These are phyloP conservation scores for Bombus terrestris DNA, from an alignment of 1,140 invertebrate genomes.

Conservation along the genomic window DNA sequence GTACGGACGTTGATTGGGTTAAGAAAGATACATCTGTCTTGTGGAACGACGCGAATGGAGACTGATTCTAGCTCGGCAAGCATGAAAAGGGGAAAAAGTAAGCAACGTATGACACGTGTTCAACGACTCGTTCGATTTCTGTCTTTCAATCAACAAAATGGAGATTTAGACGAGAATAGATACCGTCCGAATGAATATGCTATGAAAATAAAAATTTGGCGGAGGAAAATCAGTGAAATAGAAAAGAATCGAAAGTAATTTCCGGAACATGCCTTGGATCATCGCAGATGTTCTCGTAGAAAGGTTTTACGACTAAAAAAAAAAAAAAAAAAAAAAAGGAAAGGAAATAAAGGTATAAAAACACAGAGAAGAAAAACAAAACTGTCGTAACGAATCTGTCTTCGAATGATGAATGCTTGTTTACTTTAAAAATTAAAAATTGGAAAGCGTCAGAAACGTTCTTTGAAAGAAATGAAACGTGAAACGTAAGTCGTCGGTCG, in stretches of 20 bases:
- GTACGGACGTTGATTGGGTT: background rate
- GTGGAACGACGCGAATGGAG: constrained; percentile 10
- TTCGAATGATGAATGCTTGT: background rate
- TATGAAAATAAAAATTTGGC: background rate
- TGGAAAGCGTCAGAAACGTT: background rate
- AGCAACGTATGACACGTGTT: background rate
- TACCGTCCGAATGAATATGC: too few relatives aligned
- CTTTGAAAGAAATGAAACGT: background rate
- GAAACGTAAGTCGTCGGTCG: background rate
- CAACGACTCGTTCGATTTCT: constrained; percentile 13
- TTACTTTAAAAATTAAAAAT: background rate
- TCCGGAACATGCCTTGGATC: too few relatives aligned
- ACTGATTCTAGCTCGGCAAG: background rate
- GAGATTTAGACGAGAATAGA: background rate
- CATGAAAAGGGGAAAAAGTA: too few relatives aligned
- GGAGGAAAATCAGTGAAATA: background rate
- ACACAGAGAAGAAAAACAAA: background rate
- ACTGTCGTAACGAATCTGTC: background rate
- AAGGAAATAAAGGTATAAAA: background rate
- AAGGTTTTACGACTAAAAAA: too few relatives aligned
- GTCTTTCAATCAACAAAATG: background rate
- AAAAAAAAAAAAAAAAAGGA: too few relatives aligned
- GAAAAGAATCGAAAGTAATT: too few relatives aligned
- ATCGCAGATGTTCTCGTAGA: too few relatives aligned
- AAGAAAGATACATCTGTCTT: constrained; percentile 18